phyloP scores from a whole-genome alignment of 2,797 vertebrate genomes.

The Esox lucius region DNA sequence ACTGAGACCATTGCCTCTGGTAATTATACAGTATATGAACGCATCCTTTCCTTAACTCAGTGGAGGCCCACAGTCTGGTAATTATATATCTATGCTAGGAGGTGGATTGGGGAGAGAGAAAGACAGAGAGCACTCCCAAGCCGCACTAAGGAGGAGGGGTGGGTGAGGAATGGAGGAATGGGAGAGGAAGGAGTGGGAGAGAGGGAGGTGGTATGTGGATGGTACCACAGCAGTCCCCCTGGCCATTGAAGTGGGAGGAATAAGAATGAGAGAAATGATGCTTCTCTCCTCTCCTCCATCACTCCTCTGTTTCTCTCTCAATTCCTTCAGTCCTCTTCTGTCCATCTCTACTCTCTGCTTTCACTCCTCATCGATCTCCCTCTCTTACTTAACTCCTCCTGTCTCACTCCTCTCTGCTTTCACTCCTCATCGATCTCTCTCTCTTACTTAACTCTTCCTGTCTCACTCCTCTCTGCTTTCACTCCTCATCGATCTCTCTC shows the following conservation, averaged over 20 bases:
- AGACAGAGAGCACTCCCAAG: constrained; percentile 49
- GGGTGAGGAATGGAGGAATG: constrained; percentile 58
- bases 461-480: too few species aligned
- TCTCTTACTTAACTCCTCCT: too few species aligned
- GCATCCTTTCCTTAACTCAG: constrained; percentile 20
- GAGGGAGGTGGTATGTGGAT: constrained; percentile 32
- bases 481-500: too few species aligned
- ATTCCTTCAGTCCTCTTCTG: too few species aligned
- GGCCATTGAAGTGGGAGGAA: constrained; percentile 23
- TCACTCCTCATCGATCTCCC: too few species aligned
- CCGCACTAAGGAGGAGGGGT: constrained; percentile 51
- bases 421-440: too few species aligned
- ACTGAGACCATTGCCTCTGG: constrained; percentile 34
- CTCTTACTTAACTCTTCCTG: too few species aligned
- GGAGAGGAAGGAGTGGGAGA: constrained; percentile 21
- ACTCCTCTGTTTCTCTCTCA: constrained; percentile 10
- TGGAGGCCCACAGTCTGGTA: constrained; percentile 35
- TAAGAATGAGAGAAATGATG: constrained; percentile 23
- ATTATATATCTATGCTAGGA: constrained; percentile 45
- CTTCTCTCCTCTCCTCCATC: constrained; percentile 40
- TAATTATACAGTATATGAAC: background rate
- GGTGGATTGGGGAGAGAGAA: constrained; percentile 40
- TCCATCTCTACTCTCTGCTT: too few species aligned
- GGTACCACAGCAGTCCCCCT: background rate
- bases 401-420: too few species aligned